These are phyloP conservation scores for Cassiopea andromeda DNA, from an alignment of 30 jellyfish, hydroid and myxozoan species.

Conservation along the genomic window DNA sequence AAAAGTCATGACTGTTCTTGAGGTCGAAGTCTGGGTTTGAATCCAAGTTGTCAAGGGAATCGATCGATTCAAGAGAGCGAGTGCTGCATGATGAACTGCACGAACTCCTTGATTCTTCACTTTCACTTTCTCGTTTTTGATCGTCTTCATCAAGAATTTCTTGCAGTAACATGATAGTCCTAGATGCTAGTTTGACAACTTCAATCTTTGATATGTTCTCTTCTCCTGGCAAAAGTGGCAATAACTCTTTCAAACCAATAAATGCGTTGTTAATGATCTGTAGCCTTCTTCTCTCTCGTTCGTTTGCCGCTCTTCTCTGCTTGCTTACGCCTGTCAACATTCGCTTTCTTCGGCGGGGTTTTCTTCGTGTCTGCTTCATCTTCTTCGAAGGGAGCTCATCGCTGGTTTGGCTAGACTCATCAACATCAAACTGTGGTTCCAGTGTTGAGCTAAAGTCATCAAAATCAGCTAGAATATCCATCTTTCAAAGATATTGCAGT, in stretches of 20 bases:
- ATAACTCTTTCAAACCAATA: slow-evolving; percentile 71
- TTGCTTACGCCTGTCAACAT: slow-evolving; percentile 94
- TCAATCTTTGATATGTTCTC: slow-evolving; percentile 90
- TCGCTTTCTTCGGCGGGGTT: slow-evolving; percentile 86
- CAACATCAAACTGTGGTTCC: slow-evolving; percentile 52
- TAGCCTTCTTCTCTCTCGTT: slow-evolving; percentile 84
- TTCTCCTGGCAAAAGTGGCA: slow-evolving; percentile 87
- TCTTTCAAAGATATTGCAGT: background rate
- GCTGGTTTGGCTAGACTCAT: slow-evolving; percentile 52
- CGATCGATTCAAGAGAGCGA: slow-evolving; percentile 55
- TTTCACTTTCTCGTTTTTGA: slow-evolving; percentile 44
- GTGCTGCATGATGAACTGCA: slow-evolving; percentile 59
- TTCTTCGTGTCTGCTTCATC: slow-evolving; percentile 61
- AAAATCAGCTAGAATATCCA: slow-evolving; percentile 71
- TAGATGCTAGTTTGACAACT: slow-evolving; percentile 84
- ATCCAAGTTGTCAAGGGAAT: slow-evolving; percentile 62
- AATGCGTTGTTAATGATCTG: slow-evolving; percentile 85
- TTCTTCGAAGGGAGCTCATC: slow-evolving; percentile 62
- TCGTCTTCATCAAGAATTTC: slow-evolving; percentile 64
- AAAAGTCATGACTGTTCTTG: slow-evolving; percentile 61
- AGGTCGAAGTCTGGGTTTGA: slow-evolving; percentile 36
- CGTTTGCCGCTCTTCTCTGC: slow-evolving; percentile 95
- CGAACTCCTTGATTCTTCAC: slow-evolving; percentile 60
- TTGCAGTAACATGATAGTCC: slow-evolving; percentile 68
- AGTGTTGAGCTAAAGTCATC: slow-evolving; percentile 58